These are phyloP conservation scores for Gorilla gorilla DNA, from an alignment of 2,113 vertebrate genomes.

Conservation along the genomic window DNA sequence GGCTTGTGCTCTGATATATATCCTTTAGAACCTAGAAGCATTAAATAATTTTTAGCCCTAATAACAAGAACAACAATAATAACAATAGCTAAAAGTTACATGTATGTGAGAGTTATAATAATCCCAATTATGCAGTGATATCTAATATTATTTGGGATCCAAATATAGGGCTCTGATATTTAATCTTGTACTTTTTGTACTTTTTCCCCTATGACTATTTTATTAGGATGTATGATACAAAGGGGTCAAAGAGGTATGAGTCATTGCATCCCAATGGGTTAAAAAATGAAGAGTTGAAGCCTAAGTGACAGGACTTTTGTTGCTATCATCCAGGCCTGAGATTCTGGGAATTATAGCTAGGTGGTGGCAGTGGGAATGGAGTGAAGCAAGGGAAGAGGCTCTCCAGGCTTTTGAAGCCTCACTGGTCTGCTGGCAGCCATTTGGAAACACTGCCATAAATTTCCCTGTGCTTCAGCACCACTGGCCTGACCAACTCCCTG, in stretches of 20 bases:
- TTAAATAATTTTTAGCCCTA: not conserved
- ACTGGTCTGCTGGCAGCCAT: slow-evolving; percentile 55
- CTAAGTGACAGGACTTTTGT: not conserved
- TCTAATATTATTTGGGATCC: not conserved
- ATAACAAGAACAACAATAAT: not conserved
- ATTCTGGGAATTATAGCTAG: not conserved
- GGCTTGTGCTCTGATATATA: not conserved
- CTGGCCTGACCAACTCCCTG: slow-evolving; percentile 69
- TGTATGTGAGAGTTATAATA: not conserved
- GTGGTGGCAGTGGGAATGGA: not conserved
- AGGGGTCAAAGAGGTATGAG: not conserved
- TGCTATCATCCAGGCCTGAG: not conserved
- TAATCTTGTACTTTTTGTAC: not conserved
- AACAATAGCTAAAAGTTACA: not conserved
- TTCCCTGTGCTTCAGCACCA: slow-evolving; percentile 69
- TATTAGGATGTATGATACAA: not conserved
- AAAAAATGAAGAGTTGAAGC: not conserved
- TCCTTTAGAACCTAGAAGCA: not conserved
- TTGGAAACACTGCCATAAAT: slow-evolving; percentile 78
- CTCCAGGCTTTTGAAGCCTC: slow-evolving; percentile 52
- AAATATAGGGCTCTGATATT: not conserved
- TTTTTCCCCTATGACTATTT: not conserved
- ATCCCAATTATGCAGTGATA: not conserved
- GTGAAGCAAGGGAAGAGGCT: not conserved
- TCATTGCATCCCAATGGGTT: not conserved